Evolutionary conservation across 2,113 vertebrate species (phyloP).

Genomic region (human (Homo sapiens)): GRCh38 chr1:8962501-8963000

Average conservation of each 20-base stretch:
- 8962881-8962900: rapidly evolving
- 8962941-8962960: background rate
- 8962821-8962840: background rate
- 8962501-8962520: rapidly evolving
- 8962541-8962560: rapidly evolving
- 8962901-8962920: background rate
- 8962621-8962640: conserved; percentile 89
- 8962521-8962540: rapidly evolving
- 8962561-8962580: background rate
- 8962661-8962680: rapidly evolving
- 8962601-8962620: conserved; percentile 94
- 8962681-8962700: background rate
- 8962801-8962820: background rate
- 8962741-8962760: rapidly evolving
- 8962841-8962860: background rate
- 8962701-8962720: rapidly evolving
- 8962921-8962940: too few species aligned
- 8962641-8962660: conserved; percentile 90
- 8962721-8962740: rapidly evolving
- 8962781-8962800: background rate
- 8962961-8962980: background rate
- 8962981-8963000: background rate
- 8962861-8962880: background rate
- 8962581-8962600: conserved; percentile 86
- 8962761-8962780: rapidly evolving